Evolutionary conservation across 2,888 invertebrate genomes (phyloP), one percentile per base, ranked within the genome.

Genomic region (Apamea monoglypha): DNA sequence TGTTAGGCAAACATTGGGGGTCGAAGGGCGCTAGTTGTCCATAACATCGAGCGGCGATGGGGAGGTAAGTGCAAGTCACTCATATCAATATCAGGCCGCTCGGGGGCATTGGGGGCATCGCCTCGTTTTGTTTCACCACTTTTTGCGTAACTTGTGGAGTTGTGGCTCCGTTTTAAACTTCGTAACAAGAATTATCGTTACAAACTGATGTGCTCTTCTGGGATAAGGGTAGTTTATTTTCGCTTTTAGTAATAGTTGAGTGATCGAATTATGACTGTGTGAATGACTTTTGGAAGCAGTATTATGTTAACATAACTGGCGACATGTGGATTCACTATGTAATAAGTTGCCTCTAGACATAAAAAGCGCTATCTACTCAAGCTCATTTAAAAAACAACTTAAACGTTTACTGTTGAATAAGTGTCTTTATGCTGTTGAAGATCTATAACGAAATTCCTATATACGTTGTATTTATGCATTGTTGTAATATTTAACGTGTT

Each of bases 11-110:
- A 95, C 95, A 92, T 86, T 84, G 81, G 79, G 82, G 89, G 84
- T 87, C 81, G 90, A 85, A 84, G 84, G 91, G 94, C 91, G 92
- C 91, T 94, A 94, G 94, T 96, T 95, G 95, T 92, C 95, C 96
- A 95, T 95, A 94, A 93, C 95, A 94, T 92, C 90, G 74, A 74
- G 85, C 74, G 61, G 83, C 81, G 86, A 88, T 91, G 90, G 93
- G 96, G 96, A 90, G 93, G 91, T 94, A 95, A 95, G 90, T 95
- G 97, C 97, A 97, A 97, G 97, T 97, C 97, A 97, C 95, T 95
- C 94, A 95, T 97, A 97, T 97, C 97, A 95, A 97, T 97, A 97
- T 95, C 96, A 94, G 95, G 84, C 91, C 82, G 85, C 91, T 87
- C 90, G 89, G 90, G 88, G 91, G 81, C 88, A 83, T 78, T 89